Conservation (phyloP, 2,113 vertebrate species). For the Litocranius walleri region DNA sequence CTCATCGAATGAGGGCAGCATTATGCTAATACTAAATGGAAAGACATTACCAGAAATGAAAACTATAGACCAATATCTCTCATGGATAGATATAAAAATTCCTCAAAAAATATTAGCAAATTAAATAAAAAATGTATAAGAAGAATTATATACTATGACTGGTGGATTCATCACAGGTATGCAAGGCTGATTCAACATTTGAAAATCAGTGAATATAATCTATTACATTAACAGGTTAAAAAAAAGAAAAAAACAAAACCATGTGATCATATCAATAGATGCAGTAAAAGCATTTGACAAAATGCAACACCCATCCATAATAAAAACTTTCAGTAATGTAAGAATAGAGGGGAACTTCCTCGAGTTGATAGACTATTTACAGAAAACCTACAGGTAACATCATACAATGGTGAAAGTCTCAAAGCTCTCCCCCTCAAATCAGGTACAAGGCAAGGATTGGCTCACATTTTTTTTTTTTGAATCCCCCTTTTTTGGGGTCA, state of each 20-base stretch:
- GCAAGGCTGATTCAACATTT: not conserved
- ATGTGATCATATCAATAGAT: not conserved
- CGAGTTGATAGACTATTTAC: not conserved
- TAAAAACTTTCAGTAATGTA: not conserved
- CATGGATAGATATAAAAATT: not conserved
- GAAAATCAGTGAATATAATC: not conserved
- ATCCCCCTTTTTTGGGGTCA: not conserved
- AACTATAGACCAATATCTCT: not conserved
- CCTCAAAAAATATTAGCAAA: not conserved
- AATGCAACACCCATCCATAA: not conserved
- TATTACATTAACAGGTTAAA: not conserved
- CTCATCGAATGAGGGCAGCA: not conserved
- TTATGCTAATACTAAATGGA: not conserved
- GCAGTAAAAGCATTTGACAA: not conserved
- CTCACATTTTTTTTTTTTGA: not conserved
- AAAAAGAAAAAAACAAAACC: not conserved
- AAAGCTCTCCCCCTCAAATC: not conserved
- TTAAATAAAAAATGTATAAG: not conserved
- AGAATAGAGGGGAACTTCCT: not conserved
- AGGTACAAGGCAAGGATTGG: not conserved
- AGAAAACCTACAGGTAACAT: not conserved
- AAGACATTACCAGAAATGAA: not conserved
- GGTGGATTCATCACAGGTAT: not conserved
- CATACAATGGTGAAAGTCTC: not conserved
- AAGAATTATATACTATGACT: not conserved